phyloP scores from a whole-genome alignment of 1,140 invertebrate genomes.

The Hylaeus anthracinus region DNA sequence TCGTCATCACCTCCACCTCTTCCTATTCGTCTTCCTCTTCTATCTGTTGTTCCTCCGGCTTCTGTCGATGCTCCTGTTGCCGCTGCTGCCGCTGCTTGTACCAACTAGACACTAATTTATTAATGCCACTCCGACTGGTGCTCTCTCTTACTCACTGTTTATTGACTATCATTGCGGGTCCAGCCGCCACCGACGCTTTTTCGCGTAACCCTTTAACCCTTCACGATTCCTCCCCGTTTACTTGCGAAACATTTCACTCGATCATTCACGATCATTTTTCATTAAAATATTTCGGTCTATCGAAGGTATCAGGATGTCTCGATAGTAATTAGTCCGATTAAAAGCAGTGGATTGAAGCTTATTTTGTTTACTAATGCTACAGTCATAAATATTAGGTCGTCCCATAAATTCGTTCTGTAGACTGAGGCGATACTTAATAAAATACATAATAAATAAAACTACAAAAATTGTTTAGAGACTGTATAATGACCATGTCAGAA shows the following conservation, averaged over 20 bases:
- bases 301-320: no score
- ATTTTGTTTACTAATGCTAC: no score
- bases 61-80: constrained; percentile 41
- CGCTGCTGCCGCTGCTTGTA: constrained; percentile 55
- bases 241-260: not conserved
- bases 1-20: not conserved
- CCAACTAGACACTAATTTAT: constrained; percentile 78
- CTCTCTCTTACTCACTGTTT: constrained; percentile 75
- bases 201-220: constrained; percentile 25
- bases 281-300: no score
- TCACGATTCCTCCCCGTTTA: not conserved
- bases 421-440: no score
- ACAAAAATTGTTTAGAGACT: no score
- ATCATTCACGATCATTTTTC: not conserved
- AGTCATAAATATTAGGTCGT: no score
- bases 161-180: constrained; percentile 77
- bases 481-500: no score
- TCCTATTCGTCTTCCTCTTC: constrained; percentile 30
- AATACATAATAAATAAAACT: no score
- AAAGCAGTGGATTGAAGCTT: no score
- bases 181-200: constrained; percentile 58
- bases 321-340: no score
- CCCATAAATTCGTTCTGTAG: no score
- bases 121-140: constrained; percentile 74
- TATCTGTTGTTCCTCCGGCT: constrained; percentile 33